phyloP scores from a whole-genome alignment of 2,888 invertebrate species.

The Hypena proboscidalis region DNA sequence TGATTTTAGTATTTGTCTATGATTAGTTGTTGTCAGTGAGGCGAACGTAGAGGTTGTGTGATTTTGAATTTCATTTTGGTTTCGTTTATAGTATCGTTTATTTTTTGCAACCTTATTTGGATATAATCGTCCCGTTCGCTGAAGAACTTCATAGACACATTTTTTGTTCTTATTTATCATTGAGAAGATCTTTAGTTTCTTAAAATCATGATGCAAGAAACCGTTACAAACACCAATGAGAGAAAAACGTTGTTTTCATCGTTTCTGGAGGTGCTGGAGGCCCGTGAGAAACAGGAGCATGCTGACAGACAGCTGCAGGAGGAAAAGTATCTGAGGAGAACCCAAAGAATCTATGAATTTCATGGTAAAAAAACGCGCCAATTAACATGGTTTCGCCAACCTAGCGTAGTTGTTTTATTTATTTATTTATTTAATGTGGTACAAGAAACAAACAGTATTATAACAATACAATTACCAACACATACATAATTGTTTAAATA shows the following conservation, averaged over 20 bases:
- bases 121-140: slow-evolving; percentile 5
- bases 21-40: slow-evolving; percentile 61
- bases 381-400: slow-evolving; percentile 5
- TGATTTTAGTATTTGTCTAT: slow-evolving; percentile 33
- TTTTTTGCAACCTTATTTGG: slow-evolving; percentile 33
- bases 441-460: no score
- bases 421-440: no score
- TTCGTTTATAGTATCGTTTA: slow-evolving; percentile 49
- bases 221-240: slow-evolving; percentile 78
- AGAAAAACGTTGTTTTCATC: slow-evolving; percentile 77
- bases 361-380: slow-evolving; percentile 61
- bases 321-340: slow-evolving; percentile 73
- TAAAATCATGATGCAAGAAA: slow-evolving; percentile 76
- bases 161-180: slow-evolving; percentile 9
- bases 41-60: slow-evolving; percentile 54
- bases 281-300: slow-evolving; percentile 68
- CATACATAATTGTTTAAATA: no score
- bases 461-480: no score
- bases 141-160: slow-evolving; percentile 6
- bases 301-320: slow-evolving; percentile 74
- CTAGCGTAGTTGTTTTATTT: no score
- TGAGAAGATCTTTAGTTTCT: slow-evolving; percentile 33
- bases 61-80: slow-evolving; percentile 64
- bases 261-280: slow-evolving; percentile 73
- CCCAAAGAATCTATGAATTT: slow-evolving; percentile 78